Percentiles rank a stretch among this genome's conserved stretches.
Conservation (phyloP, 2,888 invertebrate genomes). For the Caenorhabditis afra region DNA sequence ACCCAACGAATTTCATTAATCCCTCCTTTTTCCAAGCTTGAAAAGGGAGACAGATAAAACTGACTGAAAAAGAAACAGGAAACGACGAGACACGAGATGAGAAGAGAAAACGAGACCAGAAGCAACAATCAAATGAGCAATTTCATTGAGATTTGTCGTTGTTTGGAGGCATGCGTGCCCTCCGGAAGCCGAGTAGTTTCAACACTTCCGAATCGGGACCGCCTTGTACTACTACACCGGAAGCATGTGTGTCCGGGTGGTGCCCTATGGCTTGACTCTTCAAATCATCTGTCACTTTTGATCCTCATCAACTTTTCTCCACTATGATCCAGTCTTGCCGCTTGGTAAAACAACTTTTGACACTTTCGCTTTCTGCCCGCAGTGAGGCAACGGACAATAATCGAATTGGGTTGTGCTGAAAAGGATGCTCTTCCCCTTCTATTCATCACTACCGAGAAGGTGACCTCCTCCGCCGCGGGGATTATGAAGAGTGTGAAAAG, state of each 20-base stretch:
- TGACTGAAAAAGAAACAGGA: constrained; percentile 8
- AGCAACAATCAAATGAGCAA: constrained; percentile 58
- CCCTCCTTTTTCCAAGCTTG: not conserved
- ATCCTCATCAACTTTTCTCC: constrained; percentile 45
- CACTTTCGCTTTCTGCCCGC: constrained; percentile 26
- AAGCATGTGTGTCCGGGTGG: constrained; percentile 42
- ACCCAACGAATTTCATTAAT: constrained; percentile 6
- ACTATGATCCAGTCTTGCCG: not conserved
- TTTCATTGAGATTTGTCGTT: constrained; percentile 58
- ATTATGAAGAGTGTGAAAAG: constrained; percentile 53
- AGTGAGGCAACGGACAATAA: constrained; percentile 11
- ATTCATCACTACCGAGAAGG: constrained; percentile 57
- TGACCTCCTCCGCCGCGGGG: constrained; percentile 50
- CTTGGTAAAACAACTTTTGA: constrained; percentile 20
- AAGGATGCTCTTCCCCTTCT: constrained; percentile 28
- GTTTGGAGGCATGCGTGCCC: constrained; percentile 28
- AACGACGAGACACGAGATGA: constrained; percentile 2
- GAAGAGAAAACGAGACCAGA: constrained; percentile 18
- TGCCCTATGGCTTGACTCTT: constrained; percentile 28
- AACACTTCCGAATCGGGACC: constrained; percentile 41
- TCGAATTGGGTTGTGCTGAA: constrained; percentile 43
- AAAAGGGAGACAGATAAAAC: not conserved
- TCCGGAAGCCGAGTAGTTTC: constrained; percentile 58
- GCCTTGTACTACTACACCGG: constrained; percentile 52
- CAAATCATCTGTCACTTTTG: constrained; percentile 59